These are phyloP conservation scores for Aplidium turbinatum DNA, from an alignment of 23 tunicate species.

Conservation along the genomic window DNA sequence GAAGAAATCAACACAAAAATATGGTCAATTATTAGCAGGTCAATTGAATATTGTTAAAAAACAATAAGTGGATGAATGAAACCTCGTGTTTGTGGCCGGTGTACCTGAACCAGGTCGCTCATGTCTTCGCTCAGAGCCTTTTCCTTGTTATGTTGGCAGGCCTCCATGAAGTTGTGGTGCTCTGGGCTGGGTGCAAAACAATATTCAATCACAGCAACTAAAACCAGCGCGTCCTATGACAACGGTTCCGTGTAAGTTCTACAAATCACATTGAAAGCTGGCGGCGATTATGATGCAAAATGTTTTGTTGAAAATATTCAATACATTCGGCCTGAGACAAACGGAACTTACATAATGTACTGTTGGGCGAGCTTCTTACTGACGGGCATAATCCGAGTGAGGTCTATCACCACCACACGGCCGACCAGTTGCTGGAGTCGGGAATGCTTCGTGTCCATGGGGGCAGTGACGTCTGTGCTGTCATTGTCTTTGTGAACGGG, in stretches of 20 bases:
- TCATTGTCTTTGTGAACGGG: not conserved
- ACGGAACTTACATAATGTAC: conserved; percentile 74
- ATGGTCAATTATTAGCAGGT: not conserved
- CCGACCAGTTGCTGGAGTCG: conserved; percentile 64
- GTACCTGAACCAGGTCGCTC: conserved; percentile 75
- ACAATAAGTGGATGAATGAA: not conserved
- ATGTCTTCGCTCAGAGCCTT: conserved; percentile 50
- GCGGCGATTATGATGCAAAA: no score
- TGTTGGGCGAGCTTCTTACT: conserved; percentile 45
- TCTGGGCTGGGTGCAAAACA: conserved; percentile 38
- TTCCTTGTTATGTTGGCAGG: conserved; percentile 52
- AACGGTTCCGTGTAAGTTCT: no score
- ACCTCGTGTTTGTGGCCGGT: no score
- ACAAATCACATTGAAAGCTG: no score
- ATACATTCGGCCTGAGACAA: no score
- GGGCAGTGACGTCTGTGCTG: not conserved
- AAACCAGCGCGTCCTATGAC: no score
- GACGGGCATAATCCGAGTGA: conserved; percentile 60
- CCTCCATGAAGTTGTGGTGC: conserved; percentile 39
- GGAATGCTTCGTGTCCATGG: conserved; percentile 30
- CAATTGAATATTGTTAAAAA: not conserved
- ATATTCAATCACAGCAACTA: no score
- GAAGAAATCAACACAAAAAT: not conserved
- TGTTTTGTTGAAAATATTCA: no score
- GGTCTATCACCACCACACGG: conserved; percentile 57